Evolutionary conservation across 2,113 vertebrate genomes (phyloP).

Genomic region (Baryphthengus martii): DNA sequence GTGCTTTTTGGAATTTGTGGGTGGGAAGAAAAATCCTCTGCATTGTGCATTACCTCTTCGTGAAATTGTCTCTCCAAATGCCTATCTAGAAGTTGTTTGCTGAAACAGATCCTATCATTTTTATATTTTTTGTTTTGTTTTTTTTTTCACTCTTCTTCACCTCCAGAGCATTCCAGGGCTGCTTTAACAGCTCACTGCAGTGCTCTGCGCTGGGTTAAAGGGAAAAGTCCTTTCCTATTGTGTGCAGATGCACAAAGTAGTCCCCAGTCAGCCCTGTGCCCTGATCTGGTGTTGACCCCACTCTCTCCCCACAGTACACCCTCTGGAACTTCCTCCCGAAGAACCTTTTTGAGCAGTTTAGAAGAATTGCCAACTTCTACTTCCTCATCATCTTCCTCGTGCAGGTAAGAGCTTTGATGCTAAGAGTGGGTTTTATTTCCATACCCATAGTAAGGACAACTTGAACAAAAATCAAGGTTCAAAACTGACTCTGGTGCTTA

Average conservation of each 20-base stretch:
- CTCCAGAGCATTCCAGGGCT: background rate
- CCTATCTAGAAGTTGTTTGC: background rate
- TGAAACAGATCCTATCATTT: background rate
- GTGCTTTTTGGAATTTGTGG: background rate
- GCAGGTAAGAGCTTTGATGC: slow-evolving; percentile 81
- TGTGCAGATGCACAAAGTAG: no score
- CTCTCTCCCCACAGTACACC: slow-evolving; percentile 84
- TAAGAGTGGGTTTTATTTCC: background rate
- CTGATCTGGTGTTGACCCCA: background rate
- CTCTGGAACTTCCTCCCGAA: slow-evolving; percentile 99
- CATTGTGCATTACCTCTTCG: background rate
- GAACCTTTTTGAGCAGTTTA: slow-evolving; percentile 98
- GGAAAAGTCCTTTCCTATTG: background rate
- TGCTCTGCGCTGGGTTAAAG: rapidly evolving
- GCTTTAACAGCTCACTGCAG: rapidly evolving
- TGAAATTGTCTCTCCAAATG: background rate
- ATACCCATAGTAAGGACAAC: background rate
- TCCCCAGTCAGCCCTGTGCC: background rate
- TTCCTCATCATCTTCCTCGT: slow-evolving; percentile 99
- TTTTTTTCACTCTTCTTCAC: background rate
- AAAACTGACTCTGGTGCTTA: background rate
- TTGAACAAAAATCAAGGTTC: background rate
- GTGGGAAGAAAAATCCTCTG: background rate
- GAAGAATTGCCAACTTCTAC: slow-evolving; percentile 99
- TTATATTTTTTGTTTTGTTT: no score